Evolutionary conservation across 2,797 vertebrate genomes (phyloP).

Genomic region (Squalus acanthias): DNA sequence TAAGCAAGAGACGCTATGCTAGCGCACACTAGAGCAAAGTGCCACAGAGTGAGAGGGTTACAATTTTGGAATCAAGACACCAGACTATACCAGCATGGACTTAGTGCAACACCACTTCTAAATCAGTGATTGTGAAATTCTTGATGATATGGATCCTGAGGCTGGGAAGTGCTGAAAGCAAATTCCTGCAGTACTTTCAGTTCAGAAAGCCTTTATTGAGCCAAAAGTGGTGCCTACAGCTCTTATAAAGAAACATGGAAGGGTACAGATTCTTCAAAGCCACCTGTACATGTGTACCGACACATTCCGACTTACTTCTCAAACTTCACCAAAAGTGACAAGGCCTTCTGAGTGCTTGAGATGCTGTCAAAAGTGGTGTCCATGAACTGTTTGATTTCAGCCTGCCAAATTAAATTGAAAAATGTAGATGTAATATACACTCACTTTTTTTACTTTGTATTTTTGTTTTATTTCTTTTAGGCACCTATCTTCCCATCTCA

Average conservation of each 20-base stretch:
- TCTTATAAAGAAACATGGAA: not conserved
- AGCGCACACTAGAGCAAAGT: not conserved
- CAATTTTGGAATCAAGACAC: not conserved
- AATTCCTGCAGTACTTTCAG: not conserved
- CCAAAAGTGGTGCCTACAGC: not conserved
- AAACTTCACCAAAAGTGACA: conserved; percentile 76
- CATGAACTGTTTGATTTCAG: conserved; percentile 62
- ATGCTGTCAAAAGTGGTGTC: conserved; percentile 76
- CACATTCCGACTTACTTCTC: conserved; percentile 69
- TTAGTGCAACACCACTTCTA: not conserved
- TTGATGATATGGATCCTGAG: not conserved
- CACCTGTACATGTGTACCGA: not conserved
- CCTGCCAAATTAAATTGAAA: conserved; percentile 1
- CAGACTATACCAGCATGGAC: not conserved
- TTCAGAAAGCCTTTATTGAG: not conserved
- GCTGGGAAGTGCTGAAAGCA: not conserved
- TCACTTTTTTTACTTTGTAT: not conserved
- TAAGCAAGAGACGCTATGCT: not conserved
- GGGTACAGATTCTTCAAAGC: not conserved
- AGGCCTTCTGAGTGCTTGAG: conserved; percentile 73
- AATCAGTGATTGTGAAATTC: not conserved
- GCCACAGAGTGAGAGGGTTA: not conserved
- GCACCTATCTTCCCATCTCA: not conserved
- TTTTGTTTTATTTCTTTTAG: not conserved
- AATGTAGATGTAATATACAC: no score